Percentiles rank a stretch among this genome's conserved stretches.
These are phyloP conservation scores for Incurvaria masculella DNA, from an alignment of 2,888 invertebrate genomes.

Conservation along the genomic window DNA sequence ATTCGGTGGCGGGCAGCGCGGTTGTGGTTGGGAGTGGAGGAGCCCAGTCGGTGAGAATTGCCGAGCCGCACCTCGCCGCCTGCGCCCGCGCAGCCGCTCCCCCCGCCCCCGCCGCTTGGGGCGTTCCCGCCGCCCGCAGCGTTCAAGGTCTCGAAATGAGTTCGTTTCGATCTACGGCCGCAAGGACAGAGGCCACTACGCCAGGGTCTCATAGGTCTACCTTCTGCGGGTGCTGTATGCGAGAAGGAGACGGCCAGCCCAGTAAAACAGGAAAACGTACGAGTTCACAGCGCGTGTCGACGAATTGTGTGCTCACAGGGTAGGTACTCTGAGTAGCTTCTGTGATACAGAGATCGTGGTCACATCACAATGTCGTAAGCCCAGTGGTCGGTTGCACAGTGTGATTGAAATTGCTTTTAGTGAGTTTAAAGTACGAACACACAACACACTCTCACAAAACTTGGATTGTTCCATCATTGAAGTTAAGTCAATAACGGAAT, in stretches of 20 bases:
- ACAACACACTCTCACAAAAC: conserved; percentile 24
- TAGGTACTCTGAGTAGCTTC: conserved; percentile 47
- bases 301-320: conserved; percentile 45
- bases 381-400: conserved; percentile 45
- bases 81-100: conserved; percentile 41
- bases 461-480: conserved; percentile 12
- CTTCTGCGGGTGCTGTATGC: conserved; percentile 82
- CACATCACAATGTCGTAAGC: conserved; percentile 50
- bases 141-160: conserved; percentile 47
- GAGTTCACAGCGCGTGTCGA: conserved; percentile 47
- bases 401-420: conserved; percentile 36
- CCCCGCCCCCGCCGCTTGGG: conserved; percentile 51
- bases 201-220: conserved; percentile 59
- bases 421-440: conserved; percentile 39
- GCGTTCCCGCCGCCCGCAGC: conserved; percentile 43
- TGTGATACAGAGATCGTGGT: conserved; percentile 51
- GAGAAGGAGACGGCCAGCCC: conserved; percentile 73
- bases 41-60: conserved; percentile 2
- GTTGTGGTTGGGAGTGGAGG: background rate
- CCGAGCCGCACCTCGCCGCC: conserved; percentile 21
- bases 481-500: conserved; percentile 19
- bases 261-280: conserved; percentile 41
- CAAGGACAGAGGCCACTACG: conserved; percentile 53
- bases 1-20: background rate
- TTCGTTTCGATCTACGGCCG: conserved; percentile 54